These are phyloP conservation scores for Cephus rjabovi DNA, from an alignment of 2,888 invertebrate genomes.

Conservation along the genomic window DNA sequence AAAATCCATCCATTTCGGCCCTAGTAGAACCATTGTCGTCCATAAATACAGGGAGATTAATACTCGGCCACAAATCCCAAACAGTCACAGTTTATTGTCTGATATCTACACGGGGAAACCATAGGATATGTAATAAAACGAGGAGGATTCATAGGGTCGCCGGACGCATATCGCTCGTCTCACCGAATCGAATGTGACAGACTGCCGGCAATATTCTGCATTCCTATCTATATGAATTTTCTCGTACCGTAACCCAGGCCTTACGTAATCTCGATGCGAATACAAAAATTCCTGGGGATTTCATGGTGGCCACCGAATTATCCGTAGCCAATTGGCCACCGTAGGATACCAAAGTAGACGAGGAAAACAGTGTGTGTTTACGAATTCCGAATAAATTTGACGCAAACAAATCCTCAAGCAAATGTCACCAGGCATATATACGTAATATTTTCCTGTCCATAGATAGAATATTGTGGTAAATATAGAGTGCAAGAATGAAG, in stretches of 20 bases:
- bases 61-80: slow-evolving; percentile 60
- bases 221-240: slow-evolving; percentile 24
- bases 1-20: slow-evolving; percentile 2
- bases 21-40: slow-evolving; percentile 1
- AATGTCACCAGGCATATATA: not conserved
- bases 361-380: not conserved
- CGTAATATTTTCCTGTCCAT: not conserved
- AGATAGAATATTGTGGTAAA: not conserved
- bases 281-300: not conserved
- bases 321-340: not conserved
- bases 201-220: slow-evolving; percentile 25
- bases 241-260: not conserved
- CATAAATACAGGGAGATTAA: slow-evolving; percentile 62
- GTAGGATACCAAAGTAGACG: not conserved
- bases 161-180: slow-evolving; percentile 36
- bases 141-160: slow-evolving; percentile 35
- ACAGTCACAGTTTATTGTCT: slow-evolving; percentile 57
- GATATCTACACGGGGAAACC: slow-evolving; percentile 49
- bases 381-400: not conserved
- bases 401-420: not conserved
- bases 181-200: slow-evolving; percentile 26
- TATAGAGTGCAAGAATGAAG: not conserved
- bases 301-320: not conserved
- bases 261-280: not conserved
- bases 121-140: slow-evolving; percentile 44